Percentiles rank a stretch among this genome's conserved stretches.
phyloP scores from a whole-genome alignment of 2,797 vertebrate species.

The Cygnus olor region DNA sequence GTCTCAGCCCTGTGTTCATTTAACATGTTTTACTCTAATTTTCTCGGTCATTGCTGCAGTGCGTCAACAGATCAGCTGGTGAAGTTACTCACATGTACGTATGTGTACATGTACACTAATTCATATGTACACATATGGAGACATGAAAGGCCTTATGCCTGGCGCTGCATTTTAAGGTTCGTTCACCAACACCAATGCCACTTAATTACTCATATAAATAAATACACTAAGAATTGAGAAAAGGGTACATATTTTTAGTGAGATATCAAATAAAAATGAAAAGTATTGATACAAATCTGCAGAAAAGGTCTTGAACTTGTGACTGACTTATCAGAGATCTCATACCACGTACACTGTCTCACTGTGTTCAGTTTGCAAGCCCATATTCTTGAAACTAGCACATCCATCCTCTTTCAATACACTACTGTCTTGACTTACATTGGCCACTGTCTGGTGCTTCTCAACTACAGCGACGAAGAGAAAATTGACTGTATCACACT shows the following conservation, averaged over 20 bases:
- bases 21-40: background rate
- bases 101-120: background rate
- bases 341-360: slow-evolving; percentile 69
- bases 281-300: background rate
- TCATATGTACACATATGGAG: background rate
- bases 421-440: slow-evolving; percentile 59
- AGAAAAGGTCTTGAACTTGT: background rate
- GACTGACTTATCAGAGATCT: background rate
- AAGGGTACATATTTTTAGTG: background rate
- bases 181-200: background rate
- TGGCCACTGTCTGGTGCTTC: slow-evolving; percentile 68
- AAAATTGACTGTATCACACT: slow-evolving; percentile 67
- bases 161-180: background rate
- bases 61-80: background rate
- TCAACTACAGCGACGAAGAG: slow-evolving; percentile 65
- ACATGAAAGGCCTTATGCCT: background rate
- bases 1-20: background rate
- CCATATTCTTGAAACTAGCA: slow-evolving; percentile 65
- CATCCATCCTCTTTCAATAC: slow-evolving; percentile 71
- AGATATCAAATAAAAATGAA: background rate
- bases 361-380: slow-evolving; percentile 69
- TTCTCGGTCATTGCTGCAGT: background rate
- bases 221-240: background rate
- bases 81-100: background rate
- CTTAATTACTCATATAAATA: background rate